Base-by-base conservation (phyloP, 2,113 vertebrate genomes). In the Puffinus mauretanicus region DNA sequence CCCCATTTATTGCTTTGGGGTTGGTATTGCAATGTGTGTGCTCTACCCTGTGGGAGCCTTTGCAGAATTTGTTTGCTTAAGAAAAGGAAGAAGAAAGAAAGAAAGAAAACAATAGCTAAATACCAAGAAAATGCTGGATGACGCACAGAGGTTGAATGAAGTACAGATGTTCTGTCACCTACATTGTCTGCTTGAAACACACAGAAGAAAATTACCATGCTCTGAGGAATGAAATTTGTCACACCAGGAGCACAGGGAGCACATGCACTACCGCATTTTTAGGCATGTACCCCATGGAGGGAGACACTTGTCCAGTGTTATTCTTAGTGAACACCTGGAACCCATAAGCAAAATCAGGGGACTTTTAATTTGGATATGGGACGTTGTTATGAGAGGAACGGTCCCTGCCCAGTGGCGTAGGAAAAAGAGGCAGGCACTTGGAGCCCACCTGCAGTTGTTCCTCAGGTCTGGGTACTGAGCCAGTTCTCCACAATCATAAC, bases 111-210 rank as follows among this genome's bases (percentile, higher is more conserved):
- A 95, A 93, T 86, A 87, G 81, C 71, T 71, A 70, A 86, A 85
- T 75, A 57, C 71, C 71, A 65, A 76, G 84, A 61, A 88, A 88
- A 69, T 2, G 25, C 80, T 42, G 85, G 88, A 57, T 93, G 88
- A 82, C 55, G 46, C 71, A 73, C 24, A 15, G 88, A 73, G 47
- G 46, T 17, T 80, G 95, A 86, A 92, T 89, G 88, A 40, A 76
- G 72, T 86, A 34, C 88, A 89, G 90, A 86, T 87, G 90, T 83
- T 86, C 86, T 67, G 70, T 82, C 86, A 79, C 93, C 84, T 93
- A 58, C 32, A 70, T 47, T 79, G 69, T 61, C 75, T 69, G 70
- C 51, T 21, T 16, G 57, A 38, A 88, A 82, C 1, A 5, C 49
- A 30, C 11, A 64, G 79, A 30, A 49, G 27, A 71, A 47, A 73